A percentile compares a stretch with the other conserved stretches of the same genome.
Conservation (phyloP, 2,888 invertebrate genomes). For the Bunonema sp. region DNA sequence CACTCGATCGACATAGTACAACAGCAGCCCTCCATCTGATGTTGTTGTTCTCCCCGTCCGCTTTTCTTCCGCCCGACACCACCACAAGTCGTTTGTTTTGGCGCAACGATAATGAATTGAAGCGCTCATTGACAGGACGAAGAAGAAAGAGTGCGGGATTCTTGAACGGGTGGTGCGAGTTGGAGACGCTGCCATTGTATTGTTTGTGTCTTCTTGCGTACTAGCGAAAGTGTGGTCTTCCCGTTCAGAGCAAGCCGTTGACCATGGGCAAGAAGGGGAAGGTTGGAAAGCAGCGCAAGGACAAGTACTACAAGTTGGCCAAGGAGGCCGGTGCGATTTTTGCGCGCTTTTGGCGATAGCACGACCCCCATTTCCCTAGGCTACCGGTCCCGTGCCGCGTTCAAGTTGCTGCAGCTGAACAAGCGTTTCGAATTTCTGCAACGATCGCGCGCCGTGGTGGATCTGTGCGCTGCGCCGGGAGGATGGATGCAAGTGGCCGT, state of each 20-base stretch:
- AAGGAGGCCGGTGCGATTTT: slow-evolving; percentile 75
- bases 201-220: neutral
- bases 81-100: neutral
- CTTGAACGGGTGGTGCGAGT: neutral
- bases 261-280: slow-evolving; percentile 81
- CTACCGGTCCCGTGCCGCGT: slow-evolving; percentile 91
- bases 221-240: neutral
- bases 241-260: neutral
- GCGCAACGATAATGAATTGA: neutral
- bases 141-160: neutral
- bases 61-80: neutral
- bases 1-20: too few species aligned
- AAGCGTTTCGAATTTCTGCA: slow-evolving; percentile 89
- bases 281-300: slow-evolving; percentile 89
- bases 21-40: too few species aligned
- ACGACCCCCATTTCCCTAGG: slow-evolving; percentile 53
- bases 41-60: slow-evolving; percentile 2
- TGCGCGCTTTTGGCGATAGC: neutral
- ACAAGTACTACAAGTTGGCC: slow-evolving; percentile 92
- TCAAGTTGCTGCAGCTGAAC: slow-evolving; percentile 92
- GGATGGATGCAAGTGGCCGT: slow-evolving; percentile 70
- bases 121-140: neutral
- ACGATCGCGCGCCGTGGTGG: slow-evolving; percentile 82
- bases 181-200: too few species aligned
- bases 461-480: slow-evolving; percentile 85